Evolutionary conservation across 2,888 invertebrate genomes (phyloP), one percentile per base, ranked within the genome.

Genomic region (Miltochrista miniata): DNA sequence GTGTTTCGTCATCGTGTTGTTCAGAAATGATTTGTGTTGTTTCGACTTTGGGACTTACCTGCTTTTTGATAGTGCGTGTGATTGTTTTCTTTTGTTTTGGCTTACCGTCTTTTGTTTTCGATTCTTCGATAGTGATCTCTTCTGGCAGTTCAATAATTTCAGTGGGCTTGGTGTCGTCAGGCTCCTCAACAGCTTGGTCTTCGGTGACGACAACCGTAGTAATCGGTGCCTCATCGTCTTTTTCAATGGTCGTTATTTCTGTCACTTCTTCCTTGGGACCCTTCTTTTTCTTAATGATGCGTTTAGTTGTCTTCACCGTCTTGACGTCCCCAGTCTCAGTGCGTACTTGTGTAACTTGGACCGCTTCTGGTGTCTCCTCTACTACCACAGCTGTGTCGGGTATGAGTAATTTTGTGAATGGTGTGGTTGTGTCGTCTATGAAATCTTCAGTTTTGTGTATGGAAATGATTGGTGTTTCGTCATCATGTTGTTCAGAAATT

Each of bases 191-290:
- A 9, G 11, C 31, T 11, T 31, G 2, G 2, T 31, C 31, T 31
- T 31, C 31, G 8, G 31, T 31, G 4, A 31, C 31, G 8, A 11
- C 11, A 31, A 31, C 31, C 53, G 36, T 24, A 13, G 35, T 35
- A 12, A 13, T 35, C 12, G 35, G 35, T 12, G 35, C 12, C 2
- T 35, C 35, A 11, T 35, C 35, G 7, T 35, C 35, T 35, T 35
- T 35, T 35, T 35, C 35, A 35, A 44, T 81, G 0, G 64, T 69
- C 0, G 60, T 64, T 7, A 43, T 72, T 72, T 70, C 64, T 50
- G 65, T 82, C 55, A 64, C 31, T 76, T 59, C 74, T 67, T 57
- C 51, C 54, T 56, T 71, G 13, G 61, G 64, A 1, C 31, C 31
- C 8, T 31, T 31, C 31, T 31, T 31, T 9, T 31, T 31, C 31